phyloP scores from a whole-genome alignment of 1,140 invertebrate genomes.

The Nixonia krombeini region DNA sequence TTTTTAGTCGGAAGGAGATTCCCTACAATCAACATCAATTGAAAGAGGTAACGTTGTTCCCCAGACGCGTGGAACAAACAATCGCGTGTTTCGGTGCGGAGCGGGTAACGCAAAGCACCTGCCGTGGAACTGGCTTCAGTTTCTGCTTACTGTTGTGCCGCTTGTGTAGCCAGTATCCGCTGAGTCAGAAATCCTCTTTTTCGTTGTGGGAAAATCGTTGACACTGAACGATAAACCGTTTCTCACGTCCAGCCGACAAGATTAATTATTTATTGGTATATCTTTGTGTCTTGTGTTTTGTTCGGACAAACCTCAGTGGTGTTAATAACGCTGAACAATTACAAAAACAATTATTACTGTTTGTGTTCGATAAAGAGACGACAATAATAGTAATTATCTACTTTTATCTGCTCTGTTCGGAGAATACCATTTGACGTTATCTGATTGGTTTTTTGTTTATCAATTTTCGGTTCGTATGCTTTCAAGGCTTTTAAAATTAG shows the following conservation, averaged over 20 bases:
- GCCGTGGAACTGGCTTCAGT: constrained; percentile 40
- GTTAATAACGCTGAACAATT: too few species aligned
- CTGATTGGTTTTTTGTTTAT: too few species aligned
- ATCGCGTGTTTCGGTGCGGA: constrained; percentile 42
- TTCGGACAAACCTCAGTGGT: too few species aligned
- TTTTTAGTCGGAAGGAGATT: constrained; percentile 29
- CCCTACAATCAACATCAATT: constrained; percentile 39
- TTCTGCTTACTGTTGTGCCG: constrained; percentile 33
- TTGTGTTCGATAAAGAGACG: too few species aligned
- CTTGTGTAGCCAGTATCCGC: constrained; percentile 29
- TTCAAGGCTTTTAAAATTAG: too few species aligned
- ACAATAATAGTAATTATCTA: too few species aligned
- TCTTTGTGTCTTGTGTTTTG: too few species aligned
- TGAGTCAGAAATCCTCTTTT: constrained; percentile 16
- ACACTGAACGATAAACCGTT: neutral
- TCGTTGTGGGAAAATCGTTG: neutral
- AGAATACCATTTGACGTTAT: too few species aligned
- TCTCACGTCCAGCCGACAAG: neutral
- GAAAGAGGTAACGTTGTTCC: constrained; percentile 46
- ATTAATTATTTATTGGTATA: neutral
- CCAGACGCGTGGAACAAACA: constrained; percentile 43
- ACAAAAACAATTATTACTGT: too few species aligned
- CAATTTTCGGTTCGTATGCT: too few species aligned
- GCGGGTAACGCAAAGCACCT: constrained; percentile 41
- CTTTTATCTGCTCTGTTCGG: too few species aligned